Conservation (phyloP, 2,888 invertebrate species). For the Rhimphoctona megacephalus region DNA sequence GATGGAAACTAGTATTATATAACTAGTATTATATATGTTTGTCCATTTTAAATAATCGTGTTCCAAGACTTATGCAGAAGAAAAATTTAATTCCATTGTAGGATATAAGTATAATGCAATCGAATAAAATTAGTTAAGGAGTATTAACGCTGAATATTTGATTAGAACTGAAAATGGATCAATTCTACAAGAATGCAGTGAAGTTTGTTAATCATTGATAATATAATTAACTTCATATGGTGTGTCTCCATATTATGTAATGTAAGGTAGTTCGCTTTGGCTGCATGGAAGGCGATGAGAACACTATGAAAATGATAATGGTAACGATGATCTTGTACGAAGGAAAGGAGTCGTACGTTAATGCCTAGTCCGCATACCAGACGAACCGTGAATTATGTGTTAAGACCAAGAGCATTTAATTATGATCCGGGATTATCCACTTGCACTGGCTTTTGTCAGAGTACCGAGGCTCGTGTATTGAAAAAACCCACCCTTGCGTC, state of each 20-base stretch:
- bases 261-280: neutral
- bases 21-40: neutral
- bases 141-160: neutral
- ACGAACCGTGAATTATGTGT: slow-evolving; percentile 63
- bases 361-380: slow-evolving; percentile 31
- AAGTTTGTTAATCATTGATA: neutral
- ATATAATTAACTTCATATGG: neutral
- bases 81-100: neutral
- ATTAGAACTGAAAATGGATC: neutral
- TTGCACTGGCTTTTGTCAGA: slow-evolving; percentile 59
- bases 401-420: slow-evolving; percentile 75
- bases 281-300: slow-evolving; percentile 3
- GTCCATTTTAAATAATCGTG: neutral
- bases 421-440: slow-evolving; percentile 68
- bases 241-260: neutral
- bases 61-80: neutral
- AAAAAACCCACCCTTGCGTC: slow-evolving; percentile 31
- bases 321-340: slow-evolving; percentile 10
- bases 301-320: slow-evolving; percentile 11
- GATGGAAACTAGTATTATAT: neutral
- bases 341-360: slow-evolving; percentile 5
- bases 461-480: slow-evolving; percentile 41
- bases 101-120: neutral
- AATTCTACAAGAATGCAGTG: neutral
- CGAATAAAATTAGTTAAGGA: too few relatives aligned